A percentile compares a stretch with the other conserved stretches of the same genome.
Conservation (phyloP, 2,113 vertebrate species). For the Ochotona curzoniae region DNA sequence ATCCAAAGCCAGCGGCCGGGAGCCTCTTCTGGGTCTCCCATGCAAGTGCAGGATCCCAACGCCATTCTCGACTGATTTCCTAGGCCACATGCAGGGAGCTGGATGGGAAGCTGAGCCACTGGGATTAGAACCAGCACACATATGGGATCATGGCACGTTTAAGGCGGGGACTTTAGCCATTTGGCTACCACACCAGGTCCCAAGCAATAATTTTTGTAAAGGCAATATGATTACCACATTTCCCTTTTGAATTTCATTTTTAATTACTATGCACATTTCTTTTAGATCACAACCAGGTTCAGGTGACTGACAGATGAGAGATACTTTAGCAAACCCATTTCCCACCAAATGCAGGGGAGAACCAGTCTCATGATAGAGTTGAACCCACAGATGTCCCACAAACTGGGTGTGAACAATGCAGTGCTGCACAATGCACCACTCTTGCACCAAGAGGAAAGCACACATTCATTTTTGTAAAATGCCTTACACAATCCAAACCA, state of each 20-base stretch:
- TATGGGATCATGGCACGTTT: no score
- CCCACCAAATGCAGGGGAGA: not conserved
- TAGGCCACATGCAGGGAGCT: no score
- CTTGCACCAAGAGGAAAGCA: not conserved
- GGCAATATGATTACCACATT: not conserved
- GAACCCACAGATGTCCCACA: not conserved
- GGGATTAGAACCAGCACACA: no score
- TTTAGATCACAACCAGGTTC: not conserved
- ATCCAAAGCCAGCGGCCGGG: no score
- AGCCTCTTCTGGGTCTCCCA: no score
- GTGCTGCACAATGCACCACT: not conserved
- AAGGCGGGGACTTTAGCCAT: no score
- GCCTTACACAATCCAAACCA: not conserved
- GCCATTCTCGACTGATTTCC: no score
- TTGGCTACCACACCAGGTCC: no score
- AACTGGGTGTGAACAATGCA: not conserved
- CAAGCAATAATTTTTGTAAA: slow-evolving; percentile 25
- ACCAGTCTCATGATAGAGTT: not conserved
- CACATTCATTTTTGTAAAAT: slow-evolving; percentile 23
- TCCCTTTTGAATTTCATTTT: slow-evolving; percentile 36
- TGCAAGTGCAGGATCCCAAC: no score
- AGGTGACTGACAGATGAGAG: not conserved
- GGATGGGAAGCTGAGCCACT: no score
- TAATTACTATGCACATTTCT: not conserved
- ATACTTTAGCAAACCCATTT: not conserved